Percentiles rank a stretch among this genome's conserved stretches.
Evolutionary conservation across 2,113 vertebrate genomes (phyloP).

Genomic region (Aegotheles bennettii): DNA sequence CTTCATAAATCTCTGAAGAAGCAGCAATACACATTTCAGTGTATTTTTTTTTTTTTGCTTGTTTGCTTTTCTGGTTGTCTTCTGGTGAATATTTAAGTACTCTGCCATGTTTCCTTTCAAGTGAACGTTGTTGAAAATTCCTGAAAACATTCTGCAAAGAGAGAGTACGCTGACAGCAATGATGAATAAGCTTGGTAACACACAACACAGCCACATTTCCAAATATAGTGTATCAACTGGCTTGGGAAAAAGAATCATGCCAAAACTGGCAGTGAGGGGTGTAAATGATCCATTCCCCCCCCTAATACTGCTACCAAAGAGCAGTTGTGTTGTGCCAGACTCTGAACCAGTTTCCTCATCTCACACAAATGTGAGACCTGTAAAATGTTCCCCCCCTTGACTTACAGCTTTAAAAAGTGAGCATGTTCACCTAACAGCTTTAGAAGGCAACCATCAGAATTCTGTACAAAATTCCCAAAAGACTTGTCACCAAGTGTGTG

Average conservation of each 20-base stretch:
- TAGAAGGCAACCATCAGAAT: neutral
- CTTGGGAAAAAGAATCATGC: neutral
- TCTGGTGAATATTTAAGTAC: neutral
- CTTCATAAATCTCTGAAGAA: neutral
- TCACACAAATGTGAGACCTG: neutral
- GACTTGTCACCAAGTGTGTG: neutral
- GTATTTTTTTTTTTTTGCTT: neutral
- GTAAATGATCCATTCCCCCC: neutral
- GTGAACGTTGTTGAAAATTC: neutral
- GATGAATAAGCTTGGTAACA: slow-evolving; percentile 19
- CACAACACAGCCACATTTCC: slow-evolving; percentile 24
- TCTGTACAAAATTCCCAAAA: neutral
- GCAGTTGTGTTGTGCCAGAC: neutral
- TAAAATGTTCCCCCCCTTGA: neutral
- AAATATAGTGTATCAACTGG: slow-evolving; percentile 54
- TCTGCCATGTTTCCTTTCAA: neutral
- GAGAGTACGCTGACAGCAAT: neutral
- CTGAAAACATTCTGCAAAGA: slow-evolving; percentile 23
- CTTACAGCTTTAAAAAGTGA: neutral
- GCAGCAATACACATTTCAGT: neutral
- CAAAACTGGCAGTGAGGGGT: neutral
- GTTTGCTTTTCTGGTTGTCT: neutral
- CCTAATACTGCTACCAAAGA: neutral
- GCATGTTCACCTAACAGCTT: neutral
- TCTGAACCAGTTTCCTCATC: neutral